Base-by-base conservation (phyloP, 2,113 vertebrate species). In the Anhinga anhinga region DNA sequence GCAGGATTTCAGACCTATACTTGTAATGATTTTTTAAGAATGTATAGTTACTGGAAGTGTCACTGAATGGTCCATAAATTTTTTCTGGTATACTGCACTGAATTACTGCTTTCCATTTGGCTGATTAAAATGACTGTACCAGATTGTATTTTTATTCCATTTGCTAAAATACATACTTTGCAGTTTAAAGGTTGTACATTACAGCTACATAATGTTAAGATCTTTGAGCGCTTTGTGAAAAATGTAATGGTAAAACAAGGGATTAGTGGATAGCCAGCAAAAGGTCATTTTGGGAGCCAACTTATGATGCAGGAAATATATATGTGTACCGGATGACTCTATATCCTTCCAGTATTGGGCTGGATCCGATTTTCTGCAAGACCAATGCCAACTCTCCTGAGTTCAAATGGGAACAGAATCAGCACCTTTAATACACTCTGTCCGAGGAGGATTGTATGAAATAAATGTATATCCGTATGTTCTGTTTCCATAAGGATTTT, bases 71-170 rank as follows among this genome's bases (percentile, higher is more conserved):
- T 59, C 88, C 78, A 82, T 96, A 92, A 83, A 63, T 95, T 86
- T 78, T 78, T 79, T 82, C 70, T 93, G 15, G 13, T 93, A 59
- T 66, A 47, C 58, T 77, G 74, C 13, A 6, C 74, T 70, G 91
- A 82, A 32, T 86, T 65, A 62, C 42, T 72, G 1, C 93, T 93
- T 96, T 94, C 89, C 95, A 94, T 97, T 90, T 91, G 70, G 86
- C 85, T 91, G 96, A 93, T 95, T 89, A 90, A 93, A 95, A 93
- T 93, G 67, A 81, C 78, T 86, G 79, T 73, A 81, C 36, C 93
- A 95, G 88, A 86, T 23, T 67, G 89, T 47, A 53, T 74, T 89
- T 81, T 92, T 91, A 61, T 91, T 94, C 81, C 92, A 38, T 86
- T 96, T 88, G 53, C 71, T 96, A 69, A 90, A 93, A 72, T 42